Base-by-base conservation (phyloP, 2,888 invertebrate species). In the Xanthia togata region DNA sequence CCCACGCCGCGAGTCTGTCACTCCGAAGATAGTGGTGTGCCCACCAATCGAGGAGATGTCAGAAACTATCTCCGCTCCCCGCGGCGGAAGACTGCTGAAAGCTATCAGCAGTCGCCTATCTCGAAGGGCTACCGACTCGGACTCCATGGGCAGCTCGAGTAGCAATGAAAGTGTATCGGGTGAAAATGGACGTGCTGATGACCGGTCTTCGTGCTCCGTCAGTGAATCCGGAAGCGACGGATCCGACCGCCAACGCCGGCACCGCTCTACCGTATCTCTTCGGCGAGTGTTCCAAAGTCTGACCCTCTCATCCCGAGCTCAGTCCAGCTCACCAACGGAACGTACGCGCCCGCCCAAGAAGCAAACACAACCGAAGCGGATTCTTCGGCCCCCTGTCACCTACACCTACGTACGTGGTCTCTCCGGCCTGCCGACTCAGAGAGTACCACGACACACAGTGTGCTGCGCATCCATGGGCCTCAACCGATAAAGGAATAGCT, bases 361-460 rank as follows among this genome's bases (percentile, higher is more conserved):
- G 87, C 97, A 97, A 89, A 94, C 96, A 57, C 97, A 97, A 76
- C 98, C 98, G 2, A 98, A 98, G 91, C 97, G 98, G 87, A 98
- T 98, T 82, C 96, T 98, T 14, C 97, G 98, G 59, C 97, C 98
- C 70, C 98, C 98, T 1, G 98, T 98, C 20, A 97, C 98, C 0
- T 98, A 98, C 93, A 98, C 98, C 14, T 98, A 98, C 93, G 98
- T 98, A 3, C 97, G 97, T 84, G 98, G 98, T 65, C 97, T 98
- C 83, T 98, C 98, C 14, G 98, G 98, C 17, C 94, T 98, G 73
- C 98, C 98, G 12, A 98, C 98, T 1, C 98, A 98, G 92, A 97
- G 98, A 90, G 98, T 98, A 38, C 98, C 98, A 0, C 97, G 97
- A 82, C 97, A 94, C 86, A 89, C 93, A 67, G 95, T 96, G 11